These are phyloP conservation scores for Microchirus variegatus DNA, from an alignment of 2,797 vertebrate species.

Conservation along the genomic window DNA sequence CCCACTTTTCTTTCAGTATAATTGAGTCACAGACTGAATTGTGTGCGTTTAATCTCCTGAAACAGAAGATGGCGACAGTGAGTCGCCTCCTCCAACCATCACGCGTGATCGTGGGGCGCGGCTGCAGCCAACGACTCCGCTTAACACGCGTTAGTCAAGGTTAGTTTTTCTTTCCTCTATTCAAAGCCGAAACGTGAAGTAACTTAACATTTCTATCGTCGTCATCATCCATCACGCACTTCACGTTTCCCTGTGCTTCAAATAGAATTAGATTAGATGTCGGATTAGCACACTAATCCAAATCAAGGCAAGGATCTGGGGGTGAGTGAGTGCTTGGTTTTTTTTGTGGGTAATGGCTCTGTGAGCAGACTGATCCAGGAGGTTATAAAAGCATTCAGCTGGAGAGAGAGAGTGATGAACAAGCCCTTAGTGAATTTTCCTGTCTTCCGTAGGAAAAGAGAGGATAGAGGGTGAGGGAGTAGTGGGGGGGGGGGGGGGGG, in stretches of 20 bases:
- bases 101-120: too few relatives aligned
- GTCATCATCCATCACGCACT: too few relatives aligned
- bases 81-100: too few relatives aligned
- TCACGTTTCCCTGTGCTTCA: not conserved
- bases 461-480: not conserved
- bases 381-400: conserved; percentile 62
- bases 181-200: too few relatives aligned
- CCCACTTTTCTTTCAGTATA: too few relatives aligned
- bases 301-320: conserved; percentile 5
- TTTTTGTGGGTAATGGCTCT: conserved; percentile 41
- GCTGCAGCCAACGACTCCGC: conserved; percentile 32
- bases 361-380: conserved; percentile 56
- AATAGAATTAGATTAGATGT: conserved; percentile 2
- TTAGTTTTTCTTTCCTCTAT: not conserved
- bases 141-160: conserved; percentile 11
- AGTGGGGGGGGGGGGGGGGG: conserved; percentile 24
- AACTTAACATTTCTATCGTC: too few relatives aligned
- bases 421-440: conserved; percentile 77
- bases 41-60: not conserved
- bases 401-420: conserved; percentile 56
- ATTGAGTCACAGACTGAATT: conserved; percentile 4
- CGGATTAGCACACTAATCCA: conserved; percentile 6
- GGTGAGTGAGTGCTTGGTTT: conserved; percentile 5
- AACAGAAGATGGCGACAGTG: conserved; percentile 34
- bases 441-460: conserved; percentile 51